Evolutionary conservation across 2,113 vertebrate genomes (phyloP), one percentile per base, ranked within the genome.

Genomic region (Colinus virginianus): DNA sequence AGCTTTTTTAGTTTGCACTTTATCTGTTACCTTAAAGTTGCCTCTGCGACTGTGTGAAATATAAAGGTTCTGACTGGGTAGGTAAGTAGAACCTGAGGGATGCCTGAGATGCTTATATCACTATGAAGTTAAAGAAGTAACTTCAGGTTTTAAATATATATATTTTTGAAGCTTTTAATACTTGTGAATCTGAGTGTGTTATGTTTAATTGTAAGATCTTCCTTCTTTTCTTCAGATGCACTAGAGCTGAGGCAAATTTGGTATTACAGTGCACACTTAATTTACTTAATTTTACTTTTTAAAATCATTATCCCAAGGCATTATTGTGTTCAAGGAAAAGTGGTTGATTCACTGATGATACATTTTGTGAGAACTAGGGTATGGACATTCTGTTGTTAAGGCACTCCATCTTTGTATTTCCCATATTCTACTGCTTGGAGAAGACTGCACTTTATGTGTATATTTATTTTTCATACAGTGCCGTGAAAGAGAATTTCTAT

Each of bases 51-150:
- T n/a, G 20, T 46, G 18, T 25, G 5, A n/a, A 42, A 1, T 5
- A 17, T 53, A 22, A 7, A 66, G 62, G 67, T 91, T 88, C 69
- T 80, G 4, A 10, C 11, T 61, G 0, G 0, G 14, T 45, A 61
- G 0, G 14, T 45, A 61, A 58, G 43, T 1, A 75, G 26, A 71
- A 92, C 4, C n/a, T 16, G 2, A 5, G 11, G 4, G 5, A n/a
- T 84, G 51, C 23, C 7, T 4, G 46, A 64, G 66, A 49, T 67
- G 3, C 30, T 30, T 63, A 4, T 36, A 30, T 58, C 22, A 40
- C n/a, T 4, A 2, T 58, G 6, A 49, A 77, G 38, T 7, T 86
- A 55, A 78, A 90, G 16, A 3, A 72, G 3, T 56, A 53, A 45
- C 17, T n/a, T 34, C 14, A 42, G 11, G 7, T 63, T 74, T 17